Conservation (phyloP, 2,113 vertebrate genomes). For the Peromyscus maniculatus region DNA sequence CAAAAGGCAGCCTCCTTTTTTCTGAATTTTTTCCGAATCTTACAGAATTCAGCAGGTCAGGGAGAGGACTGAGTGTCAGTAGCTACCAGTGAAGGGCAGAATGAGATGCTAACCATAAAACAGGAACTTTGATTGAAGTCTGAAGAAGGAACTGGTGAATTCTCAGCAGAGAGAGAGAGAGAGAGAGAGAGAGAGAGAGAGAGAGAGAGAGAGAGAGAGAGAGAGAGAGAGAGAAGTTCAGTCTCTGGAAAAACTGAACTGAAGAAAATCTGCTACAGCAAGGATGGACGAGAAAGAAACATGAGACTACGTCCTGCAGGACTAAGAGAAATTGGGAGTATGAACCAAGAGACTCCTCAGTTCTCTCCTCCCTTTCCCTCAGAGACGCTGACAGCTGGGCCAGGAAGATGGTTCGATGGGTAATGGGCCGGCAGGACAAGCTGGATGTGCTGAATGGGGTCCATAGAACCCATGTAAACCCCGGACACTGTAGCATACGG, state of each 20-base stretch:
- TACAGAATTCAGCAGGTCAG: background rate
- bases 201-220: background rate
- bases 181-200: no score
- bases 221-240: background rate
- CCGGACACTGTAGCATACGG: background rate
- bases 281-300: background rate
- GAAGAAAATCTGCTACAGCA: background rate
- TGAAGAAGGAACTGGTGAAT: background rate
- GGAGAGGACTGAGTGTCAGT: background rate
- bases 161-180: background rate
- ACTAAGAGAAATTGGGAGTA: background rate
- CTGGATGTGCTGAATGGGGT: background rate
- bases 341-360: background rate
- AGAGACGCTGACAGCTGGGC: background rate
- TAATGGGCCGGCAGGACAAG: background rate
- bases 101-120: background rate
- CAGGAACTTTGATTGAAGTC: background rate
- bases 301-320: background rate
- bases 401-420: background rate
- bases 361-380: background rate
- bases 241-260: background rate
- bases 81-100: background rate
- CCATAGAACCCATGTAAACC: background rate
- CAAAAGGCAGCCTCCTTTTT: background rate
- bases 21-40: background rate